A percentile compares a stretch with the other conserved stretches of the same genome.
These are phyloP conservation scores for Pachyuromys duprasi DNA, from an alignment of 2,797 vertebrate genomes.

Conservation along the genomic window DNA sequence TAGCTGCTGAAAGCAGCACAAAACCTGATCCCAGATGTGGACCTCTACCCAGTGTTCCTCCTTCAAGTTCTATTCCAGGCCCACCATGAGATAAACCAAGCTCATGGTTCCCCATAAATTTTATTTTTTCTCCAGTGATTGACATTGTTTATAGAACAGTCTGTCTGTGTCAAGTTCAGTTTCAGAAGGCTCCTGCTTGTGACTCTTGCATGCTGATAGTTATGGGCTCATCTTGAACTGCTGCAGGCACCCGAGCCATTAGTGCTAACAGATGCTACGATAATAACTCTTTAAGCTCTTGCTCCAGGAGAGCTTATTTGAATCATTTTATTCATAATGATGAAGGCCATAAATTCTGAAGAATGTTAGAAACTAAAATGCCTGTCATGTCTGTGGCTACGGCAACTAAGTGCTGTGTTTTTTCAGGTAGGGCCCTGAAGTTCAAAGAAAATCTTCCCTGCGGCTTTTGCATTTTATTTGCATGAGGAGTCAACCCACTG, in stretches of 20 bases:
- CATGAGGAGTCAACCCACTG: neutral
- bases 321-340: constrained; percentile 70
- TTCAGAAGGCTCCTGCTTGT: neutral
- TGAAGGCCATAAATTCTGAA: constrained; percentile 70
- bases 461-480: constrained; percentile 24
- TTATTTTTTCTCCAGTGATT: neutral
- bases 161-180: neutral
- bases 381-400: constrained; percentile 58
- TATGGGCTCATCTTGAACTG: neutral
- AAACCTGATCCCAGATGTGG: too few species aligned
- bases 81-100: neutral
- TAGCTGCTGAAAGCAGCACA: neutral
- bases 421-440: constrained; percentile 37
- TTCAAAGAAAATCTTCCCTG: constrained; percentile 56
- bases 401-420: constrained; percentile 8
- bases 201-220: neutral
- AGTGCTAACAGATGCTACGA: constrained; percentile 34
- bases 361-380: constrained; percentile 67
- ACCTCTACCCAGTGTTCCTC: too few species aligned
- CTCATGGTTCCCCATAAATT: neutral
- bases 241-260: neutral
- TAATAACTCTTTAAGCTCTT: constrained; percentile 50
- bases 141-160: neutral
- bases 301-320: constrained; percentile 51
- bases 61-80: neutral